Evolutionary conservation across 2,888 invertebrate species (phyloP), one percentile per base, ranked within the genome.

Genomic region (Sarcophaga carnaria): DNA sequence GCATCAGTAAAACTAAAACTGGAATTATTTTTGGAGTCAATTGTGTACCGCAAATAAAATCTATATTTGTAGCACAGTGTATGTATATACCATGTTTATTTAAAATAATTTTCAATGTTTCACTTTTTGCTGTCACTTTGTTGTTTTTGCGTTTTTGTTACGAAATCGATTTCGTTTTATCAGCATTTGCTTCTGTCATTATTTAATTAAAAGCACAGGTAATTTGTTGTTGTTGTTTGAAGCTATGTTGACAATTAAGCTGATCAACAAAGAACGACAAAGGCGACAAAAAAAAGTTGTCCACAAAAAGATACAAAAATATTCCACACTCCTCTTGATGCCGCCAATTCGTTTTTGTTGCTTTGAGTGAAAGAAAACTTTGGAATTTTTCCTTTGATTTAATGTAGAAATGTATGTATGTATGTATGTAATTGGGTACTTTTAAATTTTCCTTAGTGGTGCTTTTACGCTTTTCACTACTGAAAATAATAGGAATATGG

Each of bases 121-220:
- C 5, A n/a, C 10, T 14, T 79, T 37, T 72, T 62, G 37, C 45
- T 37, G 72, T 27, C 81, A 79, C 47, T 80, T 47, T 76, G 17
- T 71, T 59, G 54, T 45, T 27, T 37, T 37, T 37, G 37, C 10
- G 8, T 37, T 83, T 86, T 64, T n/a, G 22, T 74, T 60, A 77
- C 54, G 54, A 17, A 14, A 86, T 83, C 77, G 86, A 83, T 86
- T 86, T 67, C 74, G 77, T 83, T 80, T 66, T 66, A 74, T 75
- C 70, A 83, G 70, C 70, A 64, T 81, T 86, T 83, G 74, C 62
- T 74, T 74, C 80, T 81, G 86, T 83, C 86, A 81, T 80, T 75
- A 83, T 81, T 86, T 86, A 86, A 86, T 86, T 86, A 83, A 83
- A 86, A 83, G 75, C 78, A 75, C 70, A 70, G 75, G 62, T 83